These are phyloP conservation scores for Epirrita christyi DNA, from an alignment of 2,888 invertebrate species.

Conservation along the genomic window DNA sequence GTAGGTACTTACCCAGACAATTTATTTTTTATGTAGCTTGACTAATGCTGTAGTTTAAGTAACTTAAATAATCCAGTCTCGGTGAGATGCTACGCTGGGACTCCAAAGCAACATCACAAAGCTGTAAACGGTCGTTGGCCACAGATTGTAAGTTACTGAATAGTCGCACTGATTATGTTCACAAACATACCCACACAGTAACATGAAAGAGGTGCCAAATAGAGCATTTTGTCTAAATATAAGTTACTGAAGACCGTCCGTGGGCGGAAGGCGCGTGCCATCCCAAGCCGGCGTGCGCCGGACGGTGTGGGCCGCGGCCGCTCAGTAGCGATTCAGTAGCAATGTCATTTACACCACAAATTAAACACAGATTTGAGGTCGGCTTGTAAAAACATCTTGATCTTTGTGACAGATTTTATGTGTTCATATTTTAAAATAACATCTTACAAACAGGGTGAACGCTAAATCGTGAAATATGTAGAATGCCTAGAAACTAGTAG, in stretches of 20 bases:
- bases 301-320: conserved; percentile 44
- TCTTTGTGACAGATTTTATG: no score
- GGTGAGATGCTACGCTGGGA: no score
- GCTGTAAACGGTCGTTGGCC: no score
- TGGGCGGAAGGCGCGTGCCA: conserved; percentile 50
- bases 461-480: no score
- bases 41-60: no score
- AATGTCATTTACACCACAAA: conserved; percentile 50
- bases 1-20: no score
- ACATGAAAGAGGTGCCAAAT: conserved; percentile 19
- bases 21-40: no score
- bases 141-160: not conserved
- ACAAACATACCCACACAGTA: not conserved
- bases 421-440: no score
- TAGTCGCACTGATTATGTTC: not conserved
- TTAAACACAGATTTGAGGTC: conserved; percentile 44
- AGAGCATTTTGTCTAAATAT: conserved; percentile 23
- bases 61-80: no score
- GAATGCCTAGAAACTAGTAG: no score
- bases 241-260: conserved; percentile 18
- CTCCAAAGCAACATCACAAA: no score
- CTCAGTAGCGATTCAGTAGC: conserved; percentile 48
- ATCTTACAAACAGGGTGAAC: no score
- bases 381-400: conserved; percentile 24
- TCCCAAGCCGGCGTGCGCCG: conserved; percentile 32